Base-by-base conservation (phyloP, 2,797 vertebrate species). In the Sarcophilus harrisii region DNA sequence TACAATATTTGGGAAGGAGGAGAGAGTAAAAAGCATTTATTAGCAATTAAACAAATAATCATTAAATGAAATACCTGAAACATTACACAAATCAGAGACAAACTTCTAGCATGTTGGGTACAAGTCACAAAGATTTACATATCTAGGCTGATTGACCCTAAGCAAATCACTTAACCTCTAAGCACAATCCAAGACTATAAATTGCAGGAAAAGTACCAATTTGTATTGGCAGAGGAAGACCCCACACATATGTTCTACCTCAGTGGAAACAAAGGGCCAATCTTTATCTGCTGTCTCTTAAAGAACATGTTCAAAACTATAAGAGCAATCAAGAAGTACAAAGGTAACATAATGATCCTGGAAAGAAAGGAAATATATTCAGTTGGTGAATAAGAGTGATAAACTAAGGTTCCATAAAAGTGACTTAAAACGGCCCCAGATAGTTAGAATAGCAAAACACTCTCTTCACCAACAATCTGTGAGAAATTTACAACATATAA, bases 151-250 rank as follows among this genome's bases (percentile, higher is more conserved):
- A n/a, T 32, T 90, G 58, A 95, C n/a, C 29, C 30, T 29, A 13
- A 73, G 4, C 90, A 92, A 93, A 91, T 95, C 2, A n/a, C 4
- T 90, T 94, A 94, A 92, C 38, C 55, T 57, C 92, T 27, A 45
- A 8, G 73, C 18, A 81, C 6, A 27, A 8, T 81, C 21, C 38
- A 81, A 73, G 14, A 73, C 5, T 73, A n/a, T 38, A 38, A 73
- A 45, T 24, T 10, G 21, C 73, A 81, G 8, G 4, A 45, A 45
- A 45, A 81, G 38, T 21, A 16, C 18, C 66, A 38, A 21, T 66
- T 14, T 73, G 18, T 73, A 18, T 24, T 73, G 66, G 66, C 38
- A 38, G 66, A 38, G 10, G 66, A 8, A 45, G 18, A 38, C 5
- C 66, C n/a, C 16, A 38, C 16, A 18, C n/a, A 21, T 8, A 21